These are phyloP conservation scores for Maniola jurtina DNA, from an alignment of 1,140 invertebrate species.

Conservation along the genomic window DNA sequence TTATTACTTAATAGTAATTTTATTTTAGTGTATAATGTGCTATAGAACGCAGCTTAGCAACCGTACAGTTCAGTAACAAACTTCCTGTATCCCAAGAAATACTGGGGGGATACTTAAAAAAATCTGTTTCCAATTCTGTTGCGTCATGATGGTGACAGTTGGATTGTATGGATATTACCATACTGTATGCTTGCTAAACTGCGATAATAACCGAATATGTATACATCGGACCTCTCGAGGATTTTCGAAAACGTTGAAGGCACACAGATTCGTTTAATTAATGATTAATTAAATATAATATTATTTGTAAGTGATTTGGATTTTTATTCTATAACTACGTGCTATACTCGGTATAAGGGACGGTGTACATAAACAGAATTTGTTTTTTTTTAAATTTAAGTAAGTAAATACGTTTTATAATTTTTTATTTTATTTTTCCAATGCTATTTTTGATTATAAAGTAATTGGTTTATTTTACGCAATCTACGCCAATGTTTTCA, in stretches of 20 bases:
- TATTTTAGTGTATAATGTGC: slow-evolving; percentile 75
- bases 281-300: slow-evolving; percentile 23
- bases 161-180: neutral
- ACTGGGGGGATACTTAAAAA: too few species aligned
- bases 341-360: slow-evolving; percentile 3
- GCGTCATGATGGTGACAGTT: too few species aligned
- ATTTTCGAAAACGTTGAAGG: slow-evolving; percentile 27
- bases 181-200: neutral
- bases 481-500: too few species aligned
- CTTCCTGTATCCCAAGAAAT: neutral
- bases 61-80: neutral
- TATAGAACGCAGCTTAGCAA: slow-evolving; percentile 39
- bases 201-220: slow-evolving; percentile 54
- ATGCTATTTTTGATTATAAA: too few species aligned
- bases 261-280: slow-evolving; percentile 60
- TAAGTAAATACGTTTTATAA: too few species aligned
- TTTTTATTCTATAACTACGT: slow-evolving; percentile 51
- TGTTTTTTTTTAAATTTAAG: too few species aligned
- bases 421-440: too few species aligned
- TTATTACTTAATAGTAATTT: slow-evolving; percentile 76
- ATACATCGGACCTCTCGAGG: slow-evolving; percentile 30
- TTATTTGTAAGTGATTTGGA: slow-evolving; percentile 59
- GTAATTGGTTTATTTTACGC: too few species aligned
- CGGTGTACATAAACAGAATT: neutral
- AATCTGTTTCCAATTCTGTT: too few species aligned